These are phyloP conservation scores for Drosophila subpulchrella DNA, from an alignment of 1,140 invertebrate species.

Conservation along the genomic window DNA sequence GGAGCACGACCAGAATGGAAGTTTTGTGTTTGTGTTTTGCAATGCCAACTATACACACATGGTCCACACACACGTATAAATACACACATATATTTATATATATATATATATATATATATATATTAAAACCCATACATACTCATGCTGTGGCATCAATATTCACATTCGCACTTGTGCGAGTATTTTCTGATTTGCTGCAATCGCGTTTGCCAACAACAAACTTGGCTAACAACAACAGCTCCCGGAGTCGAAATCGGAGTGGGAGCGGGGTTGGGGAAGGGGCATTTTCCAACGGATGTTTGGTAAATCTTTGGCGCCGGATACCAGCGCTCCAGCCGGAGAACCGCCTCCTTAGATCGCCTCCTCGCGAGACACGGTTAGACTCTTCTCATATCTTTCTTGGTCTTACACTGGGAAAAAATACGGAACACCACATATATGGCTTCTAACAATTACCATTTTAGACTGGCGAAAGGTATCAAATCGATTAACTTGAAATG, in stretches of 20 bases:
- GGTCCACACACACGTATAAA: not conserved
- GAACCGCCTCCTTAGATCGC: not conserved
- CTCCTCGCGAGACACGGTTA: slow-evolving; percentile 19
- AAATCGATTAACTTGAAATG: too few relatives aligned
- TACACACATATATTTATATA: not conserved
- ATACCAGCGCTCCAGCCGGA: slow-evolving; percentile 55
- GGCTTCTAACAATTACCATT: too few relatives aligned
- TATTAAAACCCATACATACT: slow-evolving; percentile 25
- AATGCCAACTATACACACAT: slow-evolving; percentile 37
- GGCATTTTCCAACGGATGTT: slow-evolving; percentile 72
- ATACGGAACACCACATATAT: too few relatives aligned
- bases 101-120: slow-evolving; percentile 9
- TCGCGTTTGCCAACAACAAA: slow-evolving; percentile 69
- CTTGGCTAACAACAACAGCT: slow-evolving; percentile 51
- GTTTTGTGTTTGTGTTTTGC: slow-evolving; percentile 51
- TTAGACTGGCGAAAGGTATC: too few relatives aligned
- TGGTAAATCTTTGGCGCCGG: slow-evolving; percentile 79
- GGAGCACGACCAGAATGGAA: slow-evolving; percentile 51
- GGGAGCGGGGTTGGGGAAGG: not conserved
- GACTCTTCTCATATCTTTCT: slow-evolving; percentile 23
- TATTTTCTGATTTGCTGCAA: slow-evolving; percentile 82
- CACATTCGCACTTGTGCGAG: slow-evolving; percentile 82
- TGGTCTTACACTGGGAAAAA: slow-evolving; percentile 11
- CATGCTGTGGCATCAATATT: slow-evolving; percentile 70
- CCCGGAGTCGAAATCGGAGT: slow-evolving; percentile 1